Evolutionary conservation across 2,113 vertebrate genomes (phyloP).

Genomic region (Lophura nycthemera): DNA sequence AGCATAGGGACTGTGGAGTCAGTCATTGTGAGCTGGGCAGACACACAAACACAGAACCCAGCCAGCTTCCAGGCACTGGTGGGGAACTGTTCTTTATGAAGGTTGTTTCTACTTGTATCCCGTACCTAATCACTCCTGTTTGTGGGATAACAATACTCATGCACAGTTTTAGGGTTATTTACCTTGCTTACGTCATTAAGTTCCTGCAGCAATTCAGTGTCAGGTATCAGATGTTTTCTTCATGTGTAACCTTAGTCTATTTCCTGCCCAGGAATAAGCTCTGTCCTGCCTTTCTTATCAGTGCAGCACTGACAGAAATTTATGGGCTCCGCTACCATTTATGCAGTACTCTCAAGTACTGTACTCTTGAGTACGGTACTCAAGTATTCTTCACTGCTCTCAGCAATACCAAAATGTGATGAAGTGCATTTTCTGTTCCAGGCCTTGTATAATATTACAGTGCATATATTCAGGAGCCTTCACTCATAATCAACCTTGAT

Average conservation of each 20-base stretch:
- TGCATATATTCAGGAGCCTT: background rate
- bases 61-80: background rate
- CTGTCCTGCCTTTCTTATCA: background rate
- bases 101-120: background rate
- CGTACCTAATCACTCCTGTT: accelerated
- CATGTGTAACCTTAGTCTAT: accelerated
- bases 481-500: background rate
- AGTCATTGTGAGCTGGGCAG: background rate
- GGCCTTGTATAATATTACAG: background rate
- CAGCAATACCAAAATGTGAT: background rate
- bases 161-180: background rate
- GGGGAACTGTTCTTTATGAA: background rate
- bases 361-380: background rate
- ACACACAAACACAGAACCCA: background rate
- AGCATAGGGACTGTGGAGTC: background rate
- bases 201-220: background rate
- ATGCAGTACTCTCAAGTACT: background rate
- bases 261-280: background rate
- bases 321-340: background rate
- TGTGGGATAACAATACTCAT: background rate
- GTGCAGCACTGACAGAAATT: background rate
- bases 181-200: accelerated
- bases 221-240: background rate
- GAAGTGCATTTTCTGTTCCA: accelerated
- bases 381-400: background rate